Conservation (phyloP, 2,113 vertebrate species). For the Lucifuga dentata region DNA sequence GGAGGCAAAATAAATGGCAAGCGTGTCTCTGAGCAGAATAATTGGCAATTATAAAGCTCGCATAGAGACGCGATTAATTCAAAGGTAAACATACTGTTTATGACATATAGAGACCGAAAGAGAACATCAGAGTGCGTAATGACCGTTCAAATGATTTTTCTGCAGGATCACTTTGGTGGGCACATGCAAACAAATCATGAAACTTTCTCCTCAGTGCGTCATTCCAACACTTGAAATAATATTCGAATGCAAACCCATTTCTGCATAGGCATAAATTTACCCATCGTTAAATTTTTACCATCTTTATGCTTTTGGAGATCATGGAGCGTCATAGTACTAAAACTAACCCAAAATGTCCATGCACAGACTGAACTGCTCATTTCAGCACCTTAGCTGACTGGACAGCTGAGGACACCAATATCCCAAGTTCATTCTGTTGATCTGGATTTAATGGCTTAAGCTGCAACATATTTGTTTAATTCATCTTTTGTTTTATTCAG, state of each 20-base stretch:
- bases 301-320: too few relatives aligned
- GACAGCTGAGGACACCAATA: constrained; percentile 42
- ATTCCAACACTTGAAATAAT: background rate
- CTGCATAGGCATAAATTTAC: too few relatives aligned
- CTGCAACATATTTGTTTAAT: background rate
- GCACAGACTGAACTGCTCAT: background rate
- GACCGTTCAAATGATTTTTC: constrained; percentile 6
- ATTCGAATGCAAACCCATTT: too few relatives aligned
- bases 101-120: constrained; percentile 24
- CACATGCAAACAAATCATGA: too few relatives aligned
- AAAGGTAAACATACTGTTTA: constrained; percentile 61
- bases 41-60: constrained; percentile 72
- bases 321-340: too few relatives aligned
- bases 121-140: background rate
- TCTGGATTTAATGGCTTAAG: background rate
- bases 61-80: constrained; percentile 63
- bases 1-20: constrained; percentile 71
- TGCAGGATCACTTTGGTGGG: constrained; percentile 9
- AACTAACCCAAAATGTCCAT: background rate
- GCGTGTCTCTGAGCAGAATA: constrained; percentile 76
- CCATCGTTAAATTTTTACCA: too few relatives aligned
- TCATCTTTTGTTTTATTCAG: background rate
- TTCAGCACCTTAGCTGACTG: constrained; percentile 71
- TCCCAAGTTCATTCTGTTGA: background rate
- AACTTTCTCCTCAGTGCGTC: too few relatives aligned